These are phyloP conservation scores for Tiliqua scincoides DNA, from an alignment of 2,113 vertebrate genomes.

Conservation along the genomic window DNA sequence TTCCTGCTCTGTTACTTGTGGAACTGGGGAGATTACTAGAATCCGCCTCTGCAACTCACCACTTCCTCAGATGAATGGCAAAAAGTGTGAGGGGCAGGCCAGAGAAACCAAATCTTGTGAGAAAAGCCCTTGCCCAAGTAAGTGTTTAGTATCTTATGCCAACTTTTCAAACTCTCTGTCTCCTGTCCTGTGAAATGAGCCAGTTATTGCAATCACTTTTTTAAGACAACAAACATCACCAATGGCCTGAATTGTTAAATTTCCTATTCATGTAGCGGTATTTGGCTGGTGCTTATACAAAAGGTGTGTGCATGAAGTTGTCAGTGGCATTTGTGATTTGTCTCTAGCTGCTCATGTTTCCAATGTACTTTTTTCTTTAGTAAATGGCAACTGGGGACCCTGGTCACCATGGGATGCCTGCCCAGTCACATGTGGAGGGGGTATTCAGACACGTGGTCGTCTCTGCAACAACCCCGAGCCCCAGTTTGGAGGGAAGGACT, in stretches of 20 bases:
- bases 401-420: slow-evolving; percentile 96
- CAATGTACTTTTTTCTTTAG: slow-evolving; percentile 68
- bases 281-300: not conserved
- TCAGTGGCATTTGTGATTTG: not conserved
- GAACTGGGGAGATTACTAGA: slow-evolving; percentile 91
- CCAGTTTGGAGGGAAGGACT: slow-evolving; percentile 91
- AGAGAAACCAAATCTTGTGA: slow-evolving; percentile 90
- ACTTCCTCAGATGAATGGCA: slow-evolving; percentile 95
- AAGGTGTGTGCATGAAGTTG: not conserved
- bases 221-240: not conserved
- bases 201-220: not conserved
- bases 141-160: slow-evolving; percentile 52
- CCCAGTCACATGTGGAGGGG: slow-evolving; percentile 91
- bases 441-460: slow-evolving; percentile 86
- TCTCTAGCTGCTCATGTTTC: not conserved
- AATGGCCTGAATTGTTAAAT: not conserved
- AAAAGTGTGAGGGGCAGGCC: slow-evolving; percentile 89
- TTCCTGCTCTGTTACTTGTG: slow-evolving; percentile 95
- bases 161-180: slow-evolving; percentile 2
- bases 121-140: slow-evolving; percentile 90
- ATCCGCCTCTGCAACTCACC: slow-evolving; percentile 99
- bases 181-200: not conserved
- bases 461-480: slow-evolving; percentile 92
- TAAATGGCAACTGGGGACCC: slow-evolving; percentile 95
- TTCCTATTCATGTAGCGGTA: not conserved